Evolutionary conservation across 2,888 invertebrate genomes (phyloP).

Genomic region (Epinotia ramella): DNA sequence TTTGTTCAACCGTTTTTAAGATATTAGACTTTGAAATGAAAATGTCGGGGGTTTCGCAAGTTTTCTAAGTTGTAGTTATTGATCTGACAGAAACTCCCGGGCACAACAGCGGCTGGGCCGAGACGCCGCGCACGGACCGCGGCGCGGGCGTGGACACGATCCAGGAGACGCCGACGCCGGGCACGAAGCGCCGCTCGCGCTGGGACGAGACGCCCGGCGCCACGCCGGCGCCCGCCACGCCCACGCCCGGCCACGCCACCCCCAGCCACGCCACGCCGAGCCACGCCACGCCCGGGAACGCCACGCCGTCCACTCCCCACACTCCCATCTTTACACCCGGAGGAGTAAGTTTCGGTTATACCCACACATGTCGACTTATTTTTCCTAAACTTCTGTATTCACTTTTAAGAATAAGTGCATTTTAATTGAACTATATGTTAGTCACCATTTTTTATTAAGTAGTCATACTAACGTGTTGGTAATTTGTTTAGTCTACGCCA

Average conservation of each 20-base stretch:
- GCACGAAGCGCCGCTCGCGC: conserved; percentile 97
- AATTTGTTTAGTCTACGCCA: conserved; percentile 87
- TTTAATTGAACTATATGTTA: too few relatives aligned
- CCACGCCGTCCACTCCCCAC: conserved; percentile 88
- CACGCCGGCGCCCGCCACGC: conserved; percentile 90
- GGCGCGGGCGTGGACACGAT: conserved; percentile 86
- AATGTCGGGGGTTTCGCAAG: too few relatives aligned
- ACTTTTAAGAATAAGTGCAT: too few relatives aligned
- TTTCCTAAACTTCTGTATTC: too few relatives aligned
- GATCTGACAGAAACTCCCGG: conserved; percentile 93
- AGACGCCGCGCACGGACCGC: conserved; percentile 98
- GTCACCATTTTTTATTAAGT: background rate
- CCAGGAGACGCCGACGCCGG: conserved; percentile 97
- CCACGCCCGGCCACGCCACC: conserved; percentile 89
- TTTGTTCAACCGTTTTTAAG: too few relatives aligned
- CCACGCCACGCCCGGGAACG: conserved; percentile 87
- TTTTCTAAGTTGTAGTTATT: too few relatives aligned
- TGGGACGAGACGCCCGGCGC: conserved; percentile 99
- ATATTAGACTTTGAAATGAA: too few relatives aligned
- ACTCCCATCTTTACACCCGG: conserved; percentile 92
- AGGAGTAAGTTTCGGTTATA: conserved; percentile 81
- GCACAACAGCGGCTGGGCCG: conserved; percentile 99
- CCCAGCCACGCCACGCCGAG: conserved; percentile 90
- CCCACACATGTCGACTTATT: background rate
- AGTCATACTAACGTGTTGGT: background rate